Percentiles rank a stretch among this genome's conserved stretches.
These are phyloP conservation scores for Platygyra sinensis DNA, from an alignment of 64 coral and sea anemone species.

Conservation along the genomic window DNA sequence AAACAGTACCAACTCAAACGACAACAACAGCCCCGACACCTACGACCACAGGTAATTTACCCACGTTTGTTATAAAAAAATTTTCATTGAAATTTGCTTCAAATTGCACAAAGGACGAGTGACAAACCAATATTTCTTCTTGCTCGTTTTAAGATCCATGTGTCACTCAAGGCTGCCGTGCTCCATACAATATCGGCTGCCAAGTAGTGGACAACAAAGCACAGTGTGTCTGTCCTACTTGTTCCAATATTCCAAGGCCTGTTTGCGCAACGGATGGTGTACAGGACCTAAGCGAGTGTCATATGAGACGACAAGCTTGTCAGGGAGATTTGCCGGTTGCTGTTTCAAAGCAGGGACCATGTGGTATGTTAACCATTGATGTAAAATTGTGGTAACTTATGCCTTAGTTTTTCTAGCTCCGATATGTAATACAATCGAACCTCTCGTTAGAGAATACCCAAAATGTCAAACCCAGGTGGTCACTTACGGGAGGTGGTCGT, in stretches of 20 bases:
- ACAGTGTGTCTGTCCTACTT: conserved; percentile 35
- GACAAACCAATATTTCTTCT: background rate
- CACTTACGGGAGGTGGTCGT: too few relatives aligned
- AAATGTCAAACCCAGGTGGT: too few relatives aligned
- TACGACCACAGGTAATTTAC: background rate
- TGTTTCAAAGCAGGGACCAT: conserved; percentile 1
- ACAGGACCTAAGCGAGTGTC: conserved; percentile 16
- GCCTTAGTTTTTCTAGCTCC: too few relatives aligned
- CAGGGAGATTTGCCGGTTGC: background rate
- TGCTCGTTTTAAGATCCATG: conserved; percentile 44
- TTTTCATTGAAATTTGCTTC: background rate
- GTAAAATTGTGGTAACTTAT: background rate
- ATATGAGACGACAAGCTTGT: conserved; percentile 17
- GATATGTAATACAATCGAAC: too few relatives aligned
- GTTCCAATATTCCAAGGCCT: conserved; percentile 17
- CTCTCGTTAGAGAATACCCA: too few relatives aligned
- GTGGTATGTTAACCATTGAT: background rate
- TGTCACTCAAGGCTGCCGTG: conserved; percentile 41
- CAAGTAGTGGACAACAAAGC: conserved; percentile 6
- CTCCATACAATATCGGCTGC: conserved; percentile 50
- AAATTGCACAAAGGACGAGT: background rate
- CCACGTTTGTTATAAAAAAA: background rate
- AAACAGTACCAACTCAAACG: background rate
- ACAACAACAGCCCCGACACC: background rate
- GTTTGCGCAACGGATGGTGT: conserved; percentile 31